Evolutionary conservation across 2,888 invertebrate genomes (phyloP), one percentile per base, ranked within the genome.

Genomic region (Apamea anceps): DNA sequence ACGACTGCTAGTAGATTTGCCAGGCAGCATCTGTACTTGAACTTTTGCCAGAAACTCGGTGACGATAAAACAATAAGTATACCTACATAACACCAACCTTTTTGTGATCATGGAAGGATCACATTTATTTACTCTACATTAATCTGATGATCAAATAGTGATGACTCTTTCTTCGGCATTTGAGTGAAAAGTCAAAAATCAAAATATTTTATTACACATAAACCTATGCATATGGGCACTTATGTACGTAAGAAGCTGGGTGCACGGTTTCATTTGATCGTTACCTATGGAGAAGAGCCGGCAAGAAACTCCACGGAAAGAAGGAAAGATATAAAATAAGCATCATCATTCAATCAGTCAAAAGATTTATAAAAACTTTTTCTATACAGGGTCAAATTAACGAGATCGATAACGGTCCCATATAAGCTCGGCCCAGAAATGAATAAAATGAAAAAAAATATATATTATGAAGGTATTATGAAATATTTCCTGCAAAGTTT

Each of bases 11-110:
- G 51, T 15, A 28, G 25, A 62, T 72, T 68, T 65, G 48, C 65
- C 74, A 72, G 65, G 57, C 57, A 28, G 48, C 32, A 71, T 60
- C 54, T 42, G n/a, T 15, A 68, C 37, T 72, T 85, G 84, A 65
- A 72, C 48, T 77, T 28, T 25, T 15, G 70, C 63, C 75, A 79
- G 77, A 54, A 32, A 71, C 51, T 71, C 25, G 25, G 25, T 32
- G 48, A 32, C 21, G 1, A 48, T 70, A 21, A 28, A 32, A 70
- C 4, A 70, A 13, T 42, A 48, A 70, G 28, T 51, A 8, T 51
- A 51, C 2, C 18, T 28, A 28, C 28, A 28, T 48, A 51, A 15
- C 7, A 70, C 2, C 8, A 70, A 32, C 1, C 13, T 28, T 28
- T 68, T 13, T 70, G 28, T 48, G 28, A 28, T n/a, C 15, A 8